phyloP scores from a whole-genome alignment of 2,888 invertebrate species.

The Cosmorhoe ocellata region DNA sequence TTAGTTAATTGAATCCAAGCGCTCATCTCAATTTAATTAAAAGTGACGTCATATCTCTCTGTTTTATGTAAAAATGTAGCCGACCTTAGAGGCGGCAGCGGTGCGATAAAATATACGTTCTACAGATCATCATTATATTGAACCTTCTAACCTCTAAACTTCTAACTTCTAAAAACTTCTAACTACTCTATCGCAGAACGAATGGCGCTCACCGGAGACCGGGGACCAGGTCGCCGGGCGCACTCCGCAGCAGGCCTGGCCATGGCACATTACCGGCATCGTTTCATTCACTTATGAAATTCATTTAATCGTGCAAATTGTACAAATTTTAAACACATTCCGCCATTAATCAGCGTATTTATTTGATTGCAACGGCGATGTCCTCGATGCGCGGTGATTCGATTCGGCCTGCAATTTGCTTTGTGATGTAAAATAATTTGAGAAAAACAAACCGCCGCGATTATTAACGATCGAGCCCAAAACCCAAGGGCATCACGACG shows the following conservation, averaged over 20 bases:
- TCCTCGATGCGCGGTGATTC: slow-evolving; percentile 1
- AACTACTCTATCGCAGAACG: too few species aligned
- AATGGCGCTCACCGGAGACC: too few species aligned
- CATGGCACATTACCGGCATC: background rate
- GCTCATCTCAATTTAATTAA: background rate
- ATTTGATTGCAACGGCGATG: background rate
- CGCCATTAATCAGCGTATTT: slow-evolving; percentile 11
- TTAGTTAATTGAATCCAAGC: slow-evolving; percentile 12
- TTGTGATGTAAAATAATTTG: slow-evolving; percentile 16
- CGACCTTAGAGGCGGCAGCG: too few species aligned
- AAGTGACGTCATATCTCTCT: background rate
- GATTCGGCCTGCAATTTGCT: slow-evolving; percentile 7
- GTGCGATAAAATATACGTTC: too few species aligned
- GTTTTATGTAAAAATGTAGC: too few species aligned
- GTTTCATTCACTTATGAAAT: slow-evolving; percentile 5
- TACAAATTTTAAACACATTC: slow-evolving; percentile 8
- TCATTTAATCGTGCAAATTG: slow-evolving; percentile 1
- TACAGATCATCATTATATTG: too few species aligned
- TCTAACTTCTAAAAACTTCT: too few species aligned
- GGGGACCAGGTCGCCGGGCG: too few species aligned
- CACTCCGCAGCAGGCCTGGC: too few species aligned
- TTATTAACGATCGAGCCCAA: background rate
- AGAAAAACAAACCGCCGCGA: slow-evolving; percentile 5
- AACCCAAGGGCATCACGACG: too few species aligned
- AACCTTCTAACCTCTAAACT: too few species aligned